A percentile compares a stretch with the other conserved stretches of the same genome.
These are phyloP conservation scores for Drosophila mulleri DNA, from an alignment of 2,888 invertebrate species.

Conservation along the genomic window DNA sequence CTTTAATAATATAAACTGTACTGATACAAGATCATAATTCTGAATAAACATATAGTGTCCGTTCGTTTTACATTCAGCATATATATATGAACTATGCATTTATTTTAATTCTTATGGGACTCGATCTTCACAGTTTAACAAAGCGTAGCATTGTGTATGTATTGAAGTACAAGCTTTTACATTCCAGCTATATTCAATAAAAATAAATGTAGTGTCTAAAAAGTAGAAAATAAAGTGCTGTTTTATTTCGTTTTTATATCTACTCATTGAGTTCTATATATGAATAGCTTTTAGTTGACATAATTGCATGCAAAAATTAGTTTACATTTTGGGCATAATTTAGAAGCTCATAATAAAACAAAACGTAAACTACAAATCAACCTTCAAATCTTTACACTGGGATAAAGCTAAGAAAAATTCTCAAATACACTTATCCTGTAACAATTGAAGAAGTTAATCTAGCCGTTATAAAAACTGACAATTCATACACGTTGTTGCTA, in stretches of 20 bases:
- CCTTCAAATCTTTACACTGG: constrained; percentile 26
- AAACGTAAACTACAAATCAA: constrained; percentile 36
- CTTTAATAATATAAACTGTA: constrained; percentile 13
- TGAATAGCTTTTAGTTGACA: constrained; percentile 25
- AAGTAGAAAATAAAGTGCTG: constrained; percentile 30
- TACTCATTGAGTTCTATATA: constrained; percentile 23
- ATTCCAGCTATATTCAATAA: constrained; percentile 21
- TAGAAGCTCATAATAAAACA: constrained; percentile 44
- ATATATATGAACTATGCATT: constrained; percentile 6
- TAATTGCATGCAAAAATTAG: constrained; percentile 21
- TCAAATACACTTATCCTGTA: constrained; percentile 33
- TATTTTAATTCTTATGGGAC: constrained; percentile 29
- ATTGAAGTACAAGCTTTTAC: constrained; percentile 16
- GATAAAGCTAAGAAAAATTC: constrained; percentile 27
- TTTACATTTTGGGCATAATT: constrained; percentile 24
- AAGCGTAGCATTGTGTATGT: constrained; percentile 26
- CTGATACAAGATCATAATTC: constrained; percentile 14
- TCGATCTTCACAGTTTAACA: background rate
- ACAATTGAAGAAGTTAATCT: constrained; percentile 37
- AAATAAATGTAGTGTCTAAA: constrained; percentile 26
- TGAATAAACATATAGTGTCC: constrained; percentile 18
- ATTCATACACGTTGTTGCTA: constrained; percentile 37
- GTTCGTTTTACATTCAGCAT: constrained; percentile 11
- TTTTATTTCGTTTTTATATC: constrained; percentile 27
- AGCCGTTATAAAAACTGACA: constrained; percentile 24